Conservation (phyloP, 2,797 vertebrate species). For the Spinus pinus region DNA sequence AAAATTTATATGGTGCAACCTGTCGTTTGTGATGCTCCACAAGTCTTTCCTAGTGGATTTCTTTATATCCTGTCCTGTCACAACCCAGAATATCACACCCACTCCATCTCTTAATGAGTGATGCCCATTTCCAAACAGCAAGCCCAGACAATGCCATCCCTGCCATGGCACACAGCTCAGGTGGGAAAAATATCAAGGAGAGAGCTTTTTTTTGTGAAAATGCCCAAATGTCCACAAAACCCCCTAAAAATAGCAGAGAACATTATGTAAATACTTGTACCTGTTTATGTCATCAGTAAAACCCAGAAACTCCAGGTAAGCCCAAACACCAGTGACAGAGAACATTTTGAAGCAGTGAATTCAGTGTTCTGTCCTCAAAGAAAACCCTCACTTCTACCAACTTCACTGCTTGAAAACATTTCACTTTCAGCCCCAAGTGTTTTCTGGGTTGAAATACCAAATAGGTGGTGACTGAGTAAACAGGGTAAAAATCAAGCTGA, state of each 20-base stretch:
- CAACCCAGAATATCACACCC: background rate
- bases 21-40: background rate
- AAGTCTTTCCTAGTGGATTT: background rate
- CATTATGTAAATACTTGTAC: background rate
- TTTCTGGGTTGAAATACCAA: background rate
- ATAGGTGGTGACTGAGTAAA: background rate
- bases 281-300: background rate
- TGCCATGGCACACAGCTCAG: background rate
- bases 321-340: rapidly evolving
- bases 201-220: background rate
- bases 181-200: background rate
- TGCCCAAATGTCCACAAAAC: background rate
- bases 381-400: background rate
- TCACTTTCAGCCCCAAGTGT: background rate
- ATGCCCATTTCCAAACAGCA: background rate
- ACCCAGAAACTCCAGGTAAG: background rate
- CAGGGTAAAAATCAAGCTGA: background rate
- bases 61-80: background rate
- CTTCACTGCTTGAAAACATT: background rate
- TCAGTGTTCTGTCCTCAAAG: background rate
- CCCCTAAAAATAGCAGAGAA: background rate
- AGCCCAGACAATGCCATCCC: background rate
- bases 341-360: background rate
- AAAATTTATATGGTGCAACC: background rate
- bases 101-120: background rate